phyloP scores from a whole-genome alignment of 2,888 invertebrate species.

The Gnatocerus cornutus region DNA sequence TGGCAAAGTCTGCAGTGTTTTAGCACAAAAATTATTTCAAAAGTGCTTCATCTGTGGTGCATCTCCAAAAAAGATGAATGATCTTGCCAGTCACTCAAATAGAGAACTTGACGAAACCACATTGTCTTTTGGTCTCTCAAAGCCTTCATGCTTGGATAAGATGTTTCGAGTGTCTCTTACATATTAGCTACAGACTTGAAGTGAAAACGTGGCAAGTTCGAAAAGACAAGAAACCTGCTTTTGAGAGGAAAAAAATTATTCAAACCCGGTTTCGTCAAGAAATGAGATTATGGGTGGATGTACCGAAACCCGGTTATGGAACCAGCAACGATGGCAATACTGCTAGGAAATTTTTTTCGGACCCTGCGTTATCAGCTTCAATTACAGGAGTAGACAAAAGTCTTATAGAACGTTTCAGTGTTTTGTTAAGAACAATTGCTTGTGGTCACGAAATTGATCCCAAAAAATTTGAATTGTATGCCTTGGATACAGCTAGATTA shows the following conservation, averaged over 20 bases:
- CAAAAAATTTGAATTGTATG: constrained; percentile 49
- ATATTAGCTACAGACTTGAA: constrained; percentile 28
- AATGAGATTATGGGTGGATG: constrained; percentile 54
- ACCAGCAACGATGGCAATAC: constrained; percentile 59
- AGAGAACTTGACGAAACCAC: constrained; percentile 48
- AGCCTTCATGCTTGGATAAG: constrained; percentile 50
- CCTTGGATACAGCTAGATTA: constrained; percentile 50
- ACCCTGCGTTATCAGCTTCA: constrained; percentile 45
- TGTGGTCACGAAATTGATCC: not conserved
- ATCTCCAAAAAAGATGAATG: not conserved
- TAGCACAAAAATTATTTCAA: constrained; percentile 54
- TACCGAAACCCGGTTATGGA: constrained; percentile 56
- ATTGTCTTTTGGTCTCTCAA: constrained; percentile 47
- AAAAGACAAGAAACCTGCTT: constrained; percentile 17
- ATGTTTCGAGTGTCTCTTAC: constrained; percentile 46
- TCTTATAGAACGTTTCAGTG: not conserved
- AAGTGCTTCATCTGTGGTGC: constrained; percentile 53
- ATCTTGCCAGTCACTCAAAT: not conserved
- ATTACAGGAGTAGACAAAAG: not conserved
- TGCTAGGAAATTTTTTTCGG: constrained; percentile 56
- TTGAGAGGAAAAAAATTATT: constrained; percentile 41
- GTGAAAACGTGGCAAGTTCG: not conserved
- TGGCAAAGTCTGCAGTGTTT: constrained; percentile 59
- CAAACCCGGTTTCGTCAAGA: constrained; percentile 14
- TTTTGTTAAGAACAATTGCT: not conserved